phyloP scores from a whole-genome alignment of 2,797 vertebrate species.

The Notolepis coatsorum region DNA sequence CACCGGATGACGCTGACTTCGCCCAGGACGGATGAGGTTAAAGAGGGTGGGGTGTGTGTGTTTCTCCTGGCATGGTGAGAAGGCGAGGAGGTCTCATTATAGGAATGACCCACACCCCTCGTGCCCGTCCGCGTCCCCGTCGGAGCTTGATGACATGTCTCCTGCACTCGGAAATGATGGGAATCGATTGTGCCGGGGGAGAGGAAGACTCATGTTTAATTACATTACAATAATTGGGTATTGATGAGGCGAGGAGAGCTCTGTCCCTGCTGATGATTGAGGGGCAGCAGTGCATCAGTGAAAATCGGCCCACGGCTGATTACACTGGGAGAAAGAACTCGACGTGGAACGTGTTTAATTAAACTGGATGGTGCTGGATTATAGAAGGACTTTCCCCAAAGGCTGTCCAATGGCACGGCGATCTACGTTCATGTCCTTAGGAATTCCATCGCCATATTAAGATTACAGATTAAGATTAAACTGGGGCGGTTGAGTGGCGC shows the following conservation, averaged over 20 bases:
- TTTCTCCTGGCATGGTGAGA: conserved; percentile 24
- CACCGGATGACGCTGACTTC: conserved; percentile 25
- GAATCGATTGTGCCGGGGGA: conserved; percentile 60
- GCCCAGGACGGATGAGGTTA: conserved; percentile 70
- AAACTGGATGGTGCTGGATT: too few species aligned
- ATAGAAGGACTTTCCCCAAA: too few species aligned
- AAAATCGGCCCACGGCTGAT: too few species aligned
- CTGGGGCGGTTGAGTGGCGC: too few species aligned
- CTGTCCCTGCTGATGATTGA: conserved; percentile 33
- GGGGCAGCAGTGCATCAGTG: conserved; percentile 33
- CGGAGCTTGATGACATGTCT: conserved; percentile 64
- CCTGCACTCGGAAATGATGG: conserved; percentile 72
- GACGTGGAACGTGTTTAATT: conserved; percentile 30
- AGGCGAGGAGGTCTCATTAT: conserved; percentile 58
- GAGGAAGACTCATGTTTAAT: conserved; percentile 69
- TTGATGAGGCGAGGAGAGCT: conserved; percentile 57
- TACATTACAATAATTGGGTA: conserved; percentile 75
- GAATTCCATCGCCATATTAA: not conserved
- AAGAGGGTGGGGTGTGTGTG: conserved; percentile 49
- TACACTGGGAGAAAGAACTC: too few species aligned
- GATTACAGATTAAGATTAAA: too few species aligned
- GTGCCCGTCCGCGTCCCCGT: too few species aligned
- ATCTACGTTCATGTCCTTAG: not conserved
- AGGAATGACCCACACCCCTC: conserved; percentile 53
- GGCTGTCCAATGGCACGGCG: conserved; percentile 6